Percentiles rank a stretch among this genome's conserved stretches.
Conservation (phyloP, 2,113 vertebrate genomes). For the Erpornis zantholeuca region DNA sequence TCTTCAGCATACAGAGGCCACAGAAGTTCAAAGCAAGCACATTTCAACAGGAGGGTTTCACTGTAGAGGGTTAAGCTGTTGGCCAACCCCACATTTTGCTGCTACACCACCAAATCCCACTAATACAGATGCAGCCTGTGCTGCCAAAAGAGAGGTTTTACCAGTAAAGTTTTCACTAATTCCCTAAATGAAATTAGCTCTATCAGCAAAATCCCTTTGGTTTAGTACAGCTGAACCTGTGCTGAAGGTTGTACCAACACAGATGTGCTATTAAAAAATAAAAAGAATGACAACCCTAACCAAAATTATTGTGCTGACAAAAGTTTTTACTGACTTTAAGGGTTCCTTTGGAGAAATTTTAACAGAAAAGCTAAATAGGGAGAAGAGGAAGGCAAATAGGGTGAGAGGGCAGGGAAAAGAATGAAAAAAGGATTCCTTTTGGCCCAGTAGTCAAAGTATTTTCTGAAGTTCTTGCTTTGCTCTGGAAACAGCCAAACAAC, state of each 20-base stretch:
- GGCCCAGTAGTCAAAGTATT: neutral
- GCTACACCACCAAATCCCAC: neutral
- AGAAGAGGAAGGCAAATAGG: neutral
- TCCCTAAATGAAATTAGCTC: slow-evolving; percentile 14
- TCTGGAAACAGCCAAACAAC: slow-evolving; percentile 40
- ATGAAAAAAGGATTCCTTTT: neutral
- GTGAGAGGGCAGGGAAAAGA: neutral
- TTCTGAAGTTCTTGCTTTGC: slow-evolving; percentile 37
- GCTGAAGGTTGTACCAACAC: neutral
- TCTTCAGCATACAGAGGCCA: neutral
- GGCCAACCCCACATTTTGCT: neutral
- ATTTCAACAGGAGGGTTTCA: neutral
- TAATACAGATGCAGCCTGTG: neutral
- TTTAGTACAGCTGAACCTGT: neutral
- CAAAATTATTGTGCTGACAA: neutral
- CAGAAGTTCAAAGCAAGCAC: neutral
- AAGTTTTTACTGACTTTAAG: neutral
- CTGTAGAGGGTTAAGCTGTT: neutral
- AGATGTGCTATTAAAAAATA: neutral
- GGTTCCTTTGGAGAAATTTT: neutral
- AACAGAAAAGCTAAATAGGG: neutral
- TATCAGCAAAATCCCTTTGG: neutral
- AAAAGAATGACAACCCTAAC: neutral
- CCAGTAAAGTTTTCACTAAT: neutral
- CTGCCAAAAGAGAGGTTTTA: neutral